These are phyloP conservation scores for Lota lota DNA, from an alignment of 2,113 vertebrate species.

Conservation along the genomic window DNA sequence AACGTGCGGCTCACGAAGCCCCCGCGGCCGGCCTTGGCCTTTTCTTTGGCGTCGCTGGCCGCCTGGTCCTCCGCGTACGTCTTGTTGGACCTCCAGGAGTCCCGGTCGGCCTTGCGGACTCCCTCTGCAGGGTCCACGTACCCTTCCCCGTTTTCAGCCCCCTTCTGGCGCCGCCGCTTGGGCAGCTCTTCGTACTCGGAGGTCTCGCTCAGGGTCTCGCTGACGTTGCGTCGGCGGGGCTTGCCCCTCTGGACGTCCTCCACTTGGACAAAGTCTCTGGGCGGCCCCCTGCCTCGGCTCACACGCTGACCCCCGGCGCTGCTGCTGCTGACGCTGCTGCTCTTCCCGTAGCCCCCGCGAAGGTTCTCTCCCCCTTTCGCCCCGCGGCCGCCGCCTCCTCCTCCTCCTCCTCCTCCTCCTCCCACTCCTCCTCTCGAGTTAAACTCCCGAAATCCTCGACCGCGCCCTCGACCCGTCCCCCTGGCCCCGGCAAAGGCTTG, in stretches of 20 bases:
- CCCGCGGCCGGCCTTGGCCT: slow-evolving; percentile 69
- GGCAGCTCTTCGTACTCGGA: slow-evolving; percentile 95
- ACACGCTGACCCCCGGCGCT: slow-evolving; percentile 60
- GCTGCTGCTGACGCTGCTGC: slow-evolving; percentile 38
- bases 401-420: slow-evolving; percentile 38
- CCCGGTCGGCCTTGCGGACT: slow-evolving; percentile 79
- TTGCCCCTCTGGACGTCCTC: slow-evolving; percentile 87
- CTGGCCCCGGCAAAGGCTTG: slow-evolving; percentile 87
- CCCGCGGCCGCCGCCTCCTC: slow-evolving; percentile 1
- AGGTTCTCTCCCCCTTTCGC: slow-evolving; percentile 38
- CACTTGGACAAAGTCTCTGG: slow-evolving; percentile 76
- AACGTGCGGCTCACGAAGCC: slow-evolving; percentile 83
- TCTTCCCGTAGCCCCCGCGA: slow-evolving; percentile 61
- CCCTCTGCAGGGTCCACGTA: slow-evolving; percentile 62
- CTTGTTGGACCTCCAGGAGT: slow-evolving; percentile 93
- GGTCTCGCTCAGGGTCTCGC: slow-evolving; percentile 92
- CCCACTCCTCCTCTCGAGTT: slow-evolving; percentile 72
- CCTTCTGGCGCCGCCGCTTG: slow-evolving; percentile 88
- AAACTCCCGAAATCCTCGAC: slow-evolving; percentile 90
- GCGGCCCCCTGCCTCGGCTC: slow-evolving; percentile 75
- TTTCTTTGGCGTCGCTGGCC: slow-evolving; percentile 73
- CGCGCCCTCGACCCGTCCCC: slow-evolving; percentile 81
- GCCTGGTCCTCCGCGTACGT: slow-evolving; percentile 84
- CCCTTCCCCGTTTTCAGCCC: slow-evolving; percentile 78
- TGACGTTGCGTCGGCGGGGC: slow-evolving; percentile 87